Percentiles rank a stretch among this genome's conserved stretches.
Conservation (phyloP, 2,888 invertebrate genomes). For the Hyposoter dolosus region DNA sequence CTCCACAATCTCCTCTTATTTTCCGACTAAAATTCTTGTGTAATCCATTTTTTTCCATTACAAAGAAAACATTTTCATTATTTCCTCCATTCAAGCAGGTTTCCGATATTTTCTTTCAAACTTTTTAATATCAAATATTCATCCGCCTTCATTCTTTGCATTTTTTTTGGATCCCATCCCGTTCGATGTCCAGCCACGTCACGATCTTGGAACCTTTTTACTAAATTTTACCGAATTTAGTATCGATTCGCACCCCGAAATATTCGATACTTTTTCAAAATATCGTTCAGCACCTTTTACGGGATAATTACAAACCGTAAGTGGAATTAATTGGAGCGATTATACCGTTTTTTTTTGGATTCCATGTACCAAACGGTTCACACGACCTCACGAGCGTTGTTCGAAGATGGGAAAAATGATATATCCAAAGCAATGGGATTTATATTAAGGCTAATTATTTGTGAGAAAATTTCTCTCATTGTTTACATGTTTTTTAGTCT, state of each 20-base stretch:
- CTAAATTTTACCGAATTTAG: too few relatives aligned
- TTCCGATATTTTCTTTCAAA: neutral
- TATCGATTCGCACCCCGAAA: too few relatives aligned
- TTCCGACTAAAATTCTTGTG: neutral
- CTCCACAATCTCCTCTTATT: neutral
- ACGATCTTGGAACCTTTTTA: too few relatives aligned
- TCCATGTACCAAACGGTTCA: constrained; percentile 5
- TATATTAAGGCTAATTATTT: constrained; percentile 22
- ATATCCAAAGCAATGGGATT: neutral
- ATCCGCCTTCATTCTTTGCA: too few relatives aligned
- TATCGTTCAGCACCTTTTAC: neutral
- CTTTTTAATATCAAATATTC: too few relatives aligned
- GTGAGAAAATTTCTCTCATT: constrained; percentile 43
- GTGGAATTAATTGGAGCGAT: neutral
- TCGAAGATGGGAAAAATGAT: constrained; percentile 3
- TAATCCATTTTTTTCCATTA: neutral
- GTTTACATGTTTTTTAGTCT: neutral
- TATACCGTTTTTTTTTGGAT: neutral
- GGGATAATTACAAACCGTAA: neutral
- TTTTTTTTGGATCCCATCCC: too few relatives aligned
- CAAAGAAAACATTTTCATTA: neutral
- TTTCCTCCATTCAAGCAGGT: neutral
- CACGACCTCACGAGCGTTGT: constrained; percentile 27
- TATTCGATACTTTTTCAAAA: neutral
- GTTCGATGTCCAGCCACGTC: too few relatives aligned